Evolutionary conservation across 2,113 vertebrate species (phyloP).

Genomic region (Myotis yumanensis): DNA sequence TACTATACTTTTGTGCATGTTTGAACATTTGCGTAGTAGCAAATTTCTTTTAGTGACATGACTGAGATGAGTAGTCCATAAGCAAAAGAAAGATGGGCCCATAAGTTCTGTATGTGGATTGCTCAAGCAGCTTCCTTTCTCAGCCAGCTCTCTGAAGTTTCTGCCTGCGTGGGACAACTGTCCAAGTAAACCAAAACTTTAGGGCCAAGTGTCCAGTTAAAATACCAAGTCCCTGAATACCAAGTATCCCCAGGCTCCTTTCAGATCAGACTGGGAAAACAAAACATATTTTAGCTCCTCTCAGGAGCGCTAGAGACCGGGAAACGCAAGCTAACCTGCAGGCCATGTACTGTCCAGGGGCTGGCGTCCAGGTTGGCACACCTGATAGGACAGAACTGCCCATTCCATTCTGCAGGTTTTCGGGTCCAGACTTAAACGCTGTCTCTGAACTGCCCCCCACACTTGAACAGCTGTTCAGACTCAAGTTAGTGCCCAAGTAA

Average conservation of each 20-base stretch:
- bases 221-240: not conserved
- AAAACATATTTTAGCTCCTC: not conserved
- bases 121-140: not conserved
- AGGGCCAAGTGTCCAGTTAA: not conserved
- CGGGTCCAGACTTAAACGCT: not conserved
- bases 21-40: not conserved
- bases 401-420: not conserved
- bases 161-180: not conserved
- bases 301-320: not conserved
- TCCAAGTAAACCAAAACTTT: not conserved
- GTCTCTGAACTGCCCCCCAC: conserved; percentile 41
- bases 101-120: not conserved
- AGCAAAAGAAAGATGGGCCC: not conserved
- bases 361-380: not conserved
- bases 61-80: not conserved
- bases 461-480: conserved; percentile 55
- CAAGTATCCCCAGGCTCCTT: not conserved
- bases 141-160: not conserved
- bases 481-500: conserved; percentile 52
- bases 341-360: not conserved
- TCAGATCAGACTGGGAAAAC: not conserved
- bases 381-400: not conserved
- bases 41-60: not conserved
- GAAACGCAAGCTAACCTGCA: not conserved
- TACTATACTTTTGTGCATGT: not conserved